phyloP scores from a whole-genome alignment of 30 jellyfish, hydroid and myxozoan genomes.

The Aurelia sp. region DNA sequence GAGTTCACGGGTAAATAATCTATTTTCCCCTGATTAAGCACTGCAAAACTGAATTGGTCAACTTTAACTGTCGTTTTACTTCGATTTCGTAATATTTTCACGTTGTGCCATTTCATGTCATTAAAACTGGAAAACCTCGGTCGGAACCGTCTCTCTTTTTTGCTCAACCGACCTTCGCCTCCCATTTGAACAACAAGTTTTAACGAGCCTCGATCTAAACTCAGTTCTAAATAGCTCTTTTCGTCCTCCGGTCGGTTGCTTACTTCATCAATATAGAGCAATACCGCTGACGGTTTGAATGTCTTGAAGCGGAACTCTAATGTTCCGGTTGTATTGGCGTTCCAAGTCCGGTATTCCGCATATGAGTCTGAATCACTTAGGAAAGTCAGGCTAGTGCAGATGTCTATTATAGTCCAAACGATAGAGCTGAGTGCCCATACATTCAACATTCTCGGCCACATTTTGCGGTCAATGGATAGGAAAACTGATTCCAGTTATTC shows the following conservation, averaged over 20 bases:
- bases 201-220: slow-evolving; percentile 67
- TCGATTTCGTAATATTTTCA: slow-evolving; percentile 36
- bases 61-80: slow-evolving; percentile 51
- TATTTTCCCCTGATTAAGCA: slow-evolving; percentile 33
- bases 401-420: background rate
- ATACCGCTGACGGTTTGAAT: slow-evolving; percentile 47
- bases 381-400: slow-evolving; percentile 62
- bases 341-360: slow-evolving; percentile 85
- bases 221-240: slow-evolving; percentile 59
- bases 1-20: slow-evolving; percentile 70
- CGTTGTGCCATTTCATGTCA: slow-evolving; percentile 89
- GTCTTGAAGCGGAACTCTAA: slow-evolving; percentile 86
- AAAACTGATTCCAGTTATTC: too few species aligned
- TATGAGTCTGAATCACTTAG: slow-evolving; percentile 56
- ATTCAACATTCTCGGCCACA: background rate
- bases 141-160: slow-evolving; percentile 56
- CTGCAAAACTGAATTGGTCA: slow-evolving; percentile 46
- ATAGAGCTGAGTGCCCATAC: background rate
- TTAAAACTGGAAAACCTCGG: slow-evolving; percentile 32
- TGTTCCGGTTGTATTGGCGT: slow-evolving; percentile 57
- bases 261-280: slow-evolving; percentile 70
- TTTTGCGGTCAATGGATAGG: background rate
- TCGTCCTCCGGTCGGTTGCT: slow-evolving; percentile 20
- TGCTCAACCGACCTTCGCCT: slow-evolving; percentile 27
- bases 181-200: slow-evolving; percentile 80